Conservation (phyloP, 1,140 invertebrate genomes). For the Drusus annulatus region DNA sequence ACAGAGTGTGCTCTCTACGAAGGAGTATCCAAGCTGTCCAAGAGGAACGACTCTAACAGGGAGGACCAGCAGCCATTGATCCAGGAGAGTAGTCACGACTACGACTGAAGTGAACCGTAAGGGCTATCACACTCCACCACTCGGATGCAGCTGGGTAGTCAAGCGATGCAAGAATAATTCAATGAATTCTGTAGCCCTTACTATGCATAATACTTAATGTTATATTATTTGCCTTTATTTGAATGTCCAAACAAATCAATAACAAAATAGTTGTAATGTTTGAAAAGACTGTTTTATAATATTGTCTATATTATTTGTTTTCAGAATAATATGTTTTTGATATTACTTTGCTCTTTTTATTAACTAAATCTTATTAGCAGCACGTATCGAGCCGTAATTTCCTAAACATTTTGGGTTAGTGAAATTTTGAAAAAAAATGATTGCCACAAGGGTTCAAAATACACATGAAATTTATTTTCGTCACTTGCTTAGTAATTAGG, state of each 20-base stretch:
- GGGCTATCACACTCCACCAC: no score
- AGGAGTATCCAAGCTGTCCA: conserved; percentile 73
- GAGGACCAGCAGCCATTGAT: conserved; percentile 68
- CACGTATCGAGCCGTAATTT: neutral
- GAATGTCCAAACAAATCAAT: neutral
- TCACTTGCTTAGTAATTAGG: no score
- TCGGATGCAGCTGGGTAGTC: no score
- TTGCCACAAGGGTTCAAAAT: no score
- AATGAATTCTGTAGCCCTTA: no score
- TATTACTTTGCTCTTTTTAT: conserved; percentile 5
- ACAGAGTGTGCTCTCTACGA: conserved; percentile 74
- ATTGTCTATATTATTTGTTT: neutral
- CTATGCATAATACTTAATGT: neutral
- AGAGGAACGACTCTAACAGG: conserved; percentile 63
- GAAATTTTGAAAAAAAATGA: no score
- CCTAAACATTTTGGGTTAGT: no score
- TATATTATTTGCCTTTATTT: neutral
- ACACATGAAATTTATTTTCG: no score
- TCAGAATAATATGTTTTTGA: conserved; percentile 6
- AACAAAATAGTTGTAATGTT: neutral
- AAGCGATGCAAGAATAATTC: no score
- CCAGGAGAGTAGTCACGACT: conserved; percentile 52
- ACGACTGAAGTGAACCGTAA: conserved; percentile 33
- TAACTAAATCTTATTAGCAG: neutral
- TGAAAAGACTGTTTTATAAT: conserved; percentile 22